Conservation (phyloP, 1,140 invertebrate genomes). For the Eupeodes corollae region DNA sequence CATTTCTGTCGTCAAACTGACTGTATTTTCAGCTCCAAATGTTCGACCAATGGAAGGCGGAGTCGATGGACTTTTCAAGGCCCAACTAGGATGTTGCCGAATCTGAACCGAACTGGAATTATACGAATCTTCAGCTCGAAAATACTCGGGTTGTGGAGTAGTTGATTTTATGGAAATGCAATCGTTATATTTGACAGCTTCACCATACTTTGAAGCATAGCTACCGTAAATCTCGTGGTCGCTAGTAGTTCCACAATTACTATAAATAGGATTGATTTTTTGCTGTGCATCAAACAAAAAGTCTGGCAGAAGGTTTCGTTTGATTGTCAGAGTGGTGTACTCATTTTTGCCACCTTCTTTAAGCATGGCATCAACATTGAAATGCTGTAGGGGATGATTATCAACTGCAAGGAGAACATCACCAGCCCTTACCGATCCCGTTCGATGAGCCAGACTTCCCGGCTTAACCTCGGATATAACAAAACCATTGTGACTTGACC, state of each 20-base stretch:
- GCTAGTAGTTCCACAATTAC: slow-evolving; percentile 18
- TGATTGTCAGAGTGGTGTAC: slow-evolving; percentile 33
- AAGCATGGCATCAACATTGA: slow-evolving; percentile 32
- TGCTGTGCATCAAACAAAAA: slow-evolving; percentile 25
- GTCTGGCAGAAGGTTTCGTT: slow-evolving; percentile 30
- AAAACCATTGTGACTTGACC: slow-evolving; percentile 44
- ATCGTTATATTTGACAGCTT: slow-evolving; percentile 19
- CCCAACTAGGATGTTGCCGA: slow-evolving; percentile 13
- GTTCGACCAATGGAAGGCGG: slow-evolving; percentile 14
- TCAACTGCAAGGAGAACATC: slow-evolving; percentile 83
- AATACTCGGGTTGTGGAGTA: slow-evolving; percentile 33
- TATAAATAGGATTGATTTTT: slow-evolving; percentile 26
- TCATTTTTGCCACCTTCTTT: slow-evolving; percentile 17
- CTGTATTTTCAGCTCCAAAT: slow-evolving; percentile 22
- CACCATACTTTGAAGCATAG: slow-evolving; percentile 24
- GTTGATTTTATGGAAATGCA: slow-evolving; percentile 29
- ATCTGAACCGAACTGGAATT: slow-evolving; percentile 26
- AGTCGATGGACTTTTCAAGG: neutral
- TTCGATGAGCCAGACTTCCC: slow-evolving; percentile 82
- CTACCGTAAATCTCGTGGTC: slow-evolving; percentile 28
- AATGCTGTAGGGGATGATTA: slow-evolving; percentile 65
- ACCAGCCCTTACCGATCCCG: slow-evolving; percentile 72
- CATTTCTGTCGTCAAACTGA: slow-evolving; percentile 34
- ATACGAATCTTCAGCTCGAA: slow-evolving; percentile 20
- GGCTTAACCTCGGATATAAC: slow-evolving; percentile 75